Conservation (phyloP, 1,140 invertebrate species). For the Cyclargus thomasi region DNA sequence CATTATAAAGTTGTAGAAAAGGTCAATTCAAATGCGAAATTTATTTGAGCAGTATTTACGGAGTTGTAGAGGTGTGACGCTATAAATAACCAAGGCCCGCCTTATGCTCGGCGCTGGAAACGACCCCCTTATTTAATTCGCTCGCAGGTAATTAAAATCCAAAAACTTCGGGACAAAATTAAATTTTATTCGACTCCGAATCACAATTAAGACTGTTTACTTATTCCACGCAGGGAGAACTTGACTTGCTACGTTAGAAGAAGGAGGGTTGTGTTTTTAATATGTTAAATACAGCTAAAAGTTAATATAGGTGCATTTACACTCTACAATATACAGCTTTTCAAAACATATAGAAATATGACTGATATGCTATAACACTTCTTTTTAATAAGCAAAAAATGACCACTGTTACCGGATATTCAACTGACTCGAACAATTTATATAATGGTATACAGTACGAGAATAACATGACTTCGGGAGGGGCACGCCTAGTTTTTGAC, state of each 20-base stretch:
- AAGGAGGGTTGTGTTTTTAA: neutral
- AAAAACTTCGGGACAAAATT: slow-evolving; percentile 60
- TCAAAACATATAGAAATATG: too few species aligned
- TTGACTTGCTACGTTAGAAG: neutral
- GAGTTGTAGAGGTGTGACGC: slow-evolving; percentile 23
- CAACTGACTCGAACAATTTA: neutral
- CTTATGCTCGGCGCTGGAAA: slow-evolving; percentile 29
- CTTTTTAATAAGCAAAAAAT: too few species aligned
- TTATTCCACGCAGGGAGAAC: neutral
- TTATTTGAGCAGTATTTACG: neutral
- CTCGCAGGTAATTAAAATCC: slow-evolving; percentile 64
- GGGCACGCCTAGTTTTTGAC: neutral
- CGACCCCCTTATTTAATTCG: slow-evolving; percentile 58
- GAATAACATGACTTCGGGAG: neutral
- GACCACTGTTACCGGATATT: too few species aligned
- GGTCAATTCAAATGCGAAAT: neutral
- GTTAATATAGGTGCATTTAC: too few species aligned
- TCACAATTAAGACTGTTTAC: slow-evolving; percentile 19
- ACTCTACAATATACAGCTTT: too few species aligned
- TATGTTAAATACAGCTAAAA: too few species aligned
- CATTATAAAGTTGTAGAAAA: neutral
- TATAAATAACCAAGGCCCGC: slow-evolving; percentile 37
- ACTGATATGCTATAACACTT: too few species aligned
- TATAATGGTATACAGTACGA: neutral
- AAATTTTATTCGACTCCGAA: slow-evolving; percentile 47